phyloP scores from a whole-genome alignment of 2,113 vertebrate species.

The Pandion haliaetus region DNA sequence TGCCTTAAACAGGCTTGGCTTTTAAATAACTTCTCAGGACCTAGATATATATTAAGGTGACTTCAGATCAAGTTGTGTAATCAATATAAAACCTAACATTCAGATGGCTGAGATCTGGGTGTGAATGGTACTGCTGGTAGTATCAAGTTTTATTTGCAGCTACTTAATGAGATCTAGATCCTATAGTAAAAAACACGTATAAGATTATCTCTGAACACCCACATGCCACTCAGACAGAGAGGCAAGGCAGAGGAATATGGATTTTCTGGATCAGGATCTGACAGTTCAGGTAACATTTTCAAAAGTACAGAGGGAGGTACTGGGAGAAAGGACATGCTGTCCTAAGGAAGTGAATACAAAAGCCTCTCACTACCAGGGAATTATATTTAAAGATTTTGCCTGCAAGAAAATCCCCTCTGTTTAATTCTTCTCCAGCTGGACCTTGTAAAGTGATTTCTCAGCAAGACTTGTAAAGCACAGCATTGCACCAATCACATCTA shows the following conservation, averaged over 20 bases:
- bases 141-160: not conserved
- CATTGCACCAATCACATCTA: not conserved
- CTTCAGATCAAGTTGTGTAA: not conserved
- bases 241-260: not conserved
- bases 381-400: not conserved
- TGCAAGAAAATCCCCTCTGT: not conserved
- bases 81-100: not conserved
- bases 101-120: not conserved
- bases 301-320: not conserved
- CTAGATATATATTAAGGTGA: not conserved
- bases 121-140: not conserved
- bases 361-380: not conserved
- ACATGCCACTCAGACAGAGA: not conserved
- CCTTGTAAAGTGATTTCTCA: constrained; percentile 1
- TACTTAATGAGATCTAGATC: not conserved
- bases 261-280: not conserved
- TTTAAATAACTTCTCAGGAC: not conserved
- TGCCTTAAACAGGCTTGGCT: not conserved
- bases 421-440: not conserved
- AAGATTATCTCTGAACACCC: not conserved
- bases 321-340: not conserved
- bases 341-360: not conserved
- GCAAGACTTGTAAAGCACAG: not conserved
- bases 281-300: not conserved
- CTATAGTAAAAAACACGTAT: not conserved